Conservation (phyloP, 2,797 vertebrate genomes). For the Coranthus polyacanthus region DNA sequence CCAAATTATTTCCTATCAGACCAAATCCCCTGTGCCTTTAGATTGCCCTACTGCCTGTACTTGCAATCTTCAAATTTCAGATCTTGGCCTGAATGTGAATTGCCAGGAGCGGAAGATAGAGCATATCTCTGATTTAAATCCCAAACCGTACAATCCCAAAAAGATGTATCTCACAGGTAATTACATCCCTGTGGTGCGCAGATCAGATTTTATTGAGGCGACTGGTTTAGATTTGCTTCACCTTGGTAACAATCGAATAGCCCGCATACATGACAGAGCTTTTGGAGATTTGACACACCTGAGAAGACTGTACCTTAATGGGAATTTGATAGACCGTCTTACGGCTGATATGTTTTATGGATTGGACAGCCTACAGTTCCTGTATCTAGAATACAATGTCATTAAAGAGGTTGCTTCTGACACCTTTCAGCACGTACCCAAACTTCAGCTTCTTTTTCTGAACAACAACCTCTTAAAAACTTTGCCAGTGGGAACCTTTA, state of each 20-base stretch:
- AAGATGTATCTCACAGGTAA: constrained; percentile 99
- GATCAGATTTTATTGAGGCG: constrained; percentile 93
- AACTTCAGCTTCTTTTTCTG: constrained; percentile 96
- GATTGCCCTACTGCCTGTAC: constrained; percentile 96
- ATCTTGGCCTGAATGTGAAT: constrained; percentile 97
- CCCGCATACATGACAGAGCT: constrained; percentile 90
- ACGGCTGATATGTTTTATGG: constrained; percentile 92
- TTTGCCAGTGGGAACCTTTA: constrained; percentile 90
- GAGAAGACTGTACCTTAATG: constrained; percentile 95
- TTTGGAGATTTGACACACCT: constrained; percentile 93
- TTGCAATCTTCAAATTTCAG: constrained; percentile 98
- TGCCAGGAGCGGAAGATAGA: constrained; percentile 98
- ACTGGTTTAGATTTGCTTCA: constrained; percentile 96
- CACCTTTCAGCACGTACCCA: constrained; percentile 91
- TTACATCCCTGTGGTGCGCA: constrained; percentile 90
- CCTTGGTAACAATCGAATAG: constrained; percentile 96
- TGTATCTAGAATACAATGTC: constrained; percentile 97
- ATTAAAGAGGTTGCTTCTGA: constrained; percentile 91
- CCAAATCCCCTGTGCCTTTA: constrained; percentile 98
- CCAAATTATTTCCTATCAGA: constrained; percentile 96
- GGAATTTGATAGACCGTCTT: constrained; percentile 94
- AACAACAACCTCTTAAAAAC: constrained; percentile 96
- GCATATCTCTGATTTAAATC: constrained; percentile 92
- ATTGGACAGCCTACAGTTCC: constrained; percentile 93
- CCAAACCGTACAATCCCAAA: constrained; percentile 98